phyloP scores from a whole-genome alignment of 2,797 vertebrate genomes.

The Trachops cirrhosus region DNA sequence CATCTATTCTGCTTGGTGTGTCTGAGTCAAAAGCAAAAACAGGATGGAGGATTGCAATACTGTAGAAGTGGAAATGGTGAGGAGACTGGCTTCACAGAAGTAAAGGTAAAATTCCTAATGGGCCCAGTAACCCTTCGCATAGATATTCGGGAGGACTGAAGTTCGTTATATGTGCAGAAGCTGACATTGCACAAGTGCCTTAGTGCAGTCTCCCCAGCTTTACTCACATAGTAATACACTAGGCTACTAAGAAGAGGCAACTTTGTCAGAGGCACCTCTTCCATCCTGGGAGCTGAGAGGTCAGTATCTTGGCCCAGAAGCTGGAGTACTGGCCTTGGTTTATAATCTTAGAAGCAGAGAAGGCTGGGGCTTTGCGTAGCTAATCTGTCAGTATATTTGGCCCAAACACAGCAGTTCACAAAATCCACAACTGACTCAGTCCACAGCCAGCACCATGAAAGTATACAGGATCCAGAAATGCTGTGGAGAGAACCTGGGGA shows the following conservation, averaged over 20 bases:
- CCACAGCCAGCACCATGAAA: not conserved
- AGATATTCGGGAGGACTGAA: not conserved
- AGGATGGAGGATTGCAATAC: not conserved
- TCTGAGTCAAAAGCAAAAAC: not conserved
- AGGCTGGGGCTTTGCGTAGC: not conserved
- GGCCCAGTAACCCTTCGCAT: rapidly evolving
- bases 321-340: not conserved
- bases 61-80: not conserved
- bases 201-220: too few species aligned
- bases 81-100: not conserved
- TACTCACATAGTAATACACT: not conserved
- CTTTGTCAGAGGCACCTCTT: not conserved
- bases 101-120: not conserved
- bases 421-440: not conserved
- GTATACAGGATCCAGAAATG: not conserved
- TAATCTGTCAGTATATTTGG: not conserved
- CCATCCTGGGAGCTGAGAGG: not conserved
- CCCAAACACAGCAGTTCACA: not conserved
- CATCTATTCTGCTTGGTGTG: not conserved
- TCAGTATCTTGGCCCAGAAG: not conserved
- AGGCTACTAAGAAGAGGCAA: not conserved
- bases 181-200: not conserved
- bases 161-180: not conserved
- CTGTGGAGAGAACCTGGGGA: not conserved
- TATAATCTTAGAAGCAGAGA: not conserved